These are phyloP conservation scores for Tokudaia tokunoshimensis DNA, from an alignment of 2,797 vertebrate genomes.

Conservation along the genomic window DNA sequence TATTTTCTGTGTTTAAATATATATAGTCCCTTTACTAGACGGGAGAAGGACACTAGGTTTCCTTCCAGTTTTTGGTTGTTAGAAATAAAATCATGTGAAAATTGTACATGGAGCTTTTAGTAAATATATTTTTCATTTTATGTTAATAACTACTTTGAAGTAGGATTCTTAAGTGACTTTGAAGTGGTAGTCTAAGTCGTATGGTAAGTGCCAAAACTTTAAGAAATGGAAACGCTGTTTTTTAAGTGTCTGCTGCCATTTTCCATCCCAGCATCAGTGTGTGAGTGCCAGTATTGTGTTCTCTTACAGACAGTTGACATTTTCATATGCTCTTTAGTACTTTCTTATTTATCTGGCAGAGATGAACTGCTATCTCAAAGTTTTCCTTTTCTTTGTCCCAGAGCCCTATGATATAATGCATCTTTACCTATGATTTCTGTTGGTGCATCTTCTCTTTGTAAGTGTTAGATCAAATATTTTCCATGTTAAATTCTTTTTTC, in stretches of 20 bases:
- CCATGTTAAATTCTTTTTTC: not conserved
- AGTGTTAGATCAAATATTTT: slow-evolving; percentile 5
- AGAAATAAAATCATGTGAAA: not conserved
- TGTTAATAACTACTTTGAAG: not conserved
- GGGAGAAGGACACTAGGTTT: not conserved
- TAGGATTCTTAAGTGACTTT: not conserved
- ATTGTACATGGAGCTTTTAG: not conserved
- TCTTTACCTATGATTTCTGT: not conserved
- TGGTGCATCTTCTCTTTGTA: not conserved
- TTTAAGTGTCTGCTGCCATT: not conserved
- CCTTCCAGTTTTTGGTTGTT: not conserved
- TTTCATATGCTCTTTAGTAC: not conserved
- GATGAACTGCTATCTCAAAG: not conserved
- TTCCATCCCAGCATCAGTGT: not conserved
- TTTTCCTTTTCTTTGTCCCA: not conserved
- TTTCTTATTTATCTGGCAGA: not conserved
- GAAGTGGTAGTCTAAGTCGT: not conserved
- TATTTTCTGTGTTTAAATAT: slow-evolving; percentile 15
- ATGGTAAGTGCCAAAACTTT: not conserved
- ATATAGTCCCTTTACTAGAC: not conserved
- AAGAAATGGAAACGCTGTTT: not conserved
- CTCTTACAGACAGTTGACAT: not conserved
- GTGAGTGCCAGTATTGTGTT: not conserved
- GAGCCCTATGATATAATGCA: not conserved
- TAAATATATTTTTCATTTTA: slow-evolving; percentile 38